A percentile compares a stretch with the other conserved stretches of the same genome.
Evolutionary conservation across 2,113 vertebrate species (phyloP).

Genomic region (Rhynchomys soricoides): DNA sequence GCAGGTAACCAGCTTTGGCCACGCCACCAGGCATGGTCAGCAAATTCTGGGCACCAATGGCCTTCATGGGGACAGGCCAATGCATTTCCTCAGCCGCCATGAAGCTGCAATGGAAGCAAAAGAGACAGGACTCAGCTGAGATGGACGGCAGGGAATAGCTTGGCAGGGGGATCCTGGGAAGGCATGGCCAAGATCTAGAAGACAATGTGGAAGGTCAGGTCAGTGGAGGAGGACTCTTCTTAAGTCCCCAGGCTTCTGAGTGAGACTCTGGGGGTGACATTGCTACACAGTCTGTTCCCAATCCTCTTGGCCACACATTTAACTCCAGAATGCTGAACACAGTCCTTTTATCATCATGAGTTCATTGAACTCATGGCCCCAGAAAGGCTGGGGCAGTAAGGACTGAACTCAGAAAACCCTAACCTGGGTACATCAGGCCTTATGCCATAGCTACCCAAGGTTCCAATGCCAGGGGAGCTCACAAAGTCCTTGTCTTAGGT

Average conservation of each 20-base stretch:
- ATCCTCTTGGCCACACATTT: background rate
- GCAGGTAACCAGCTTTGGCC: constrained; percentile 92
- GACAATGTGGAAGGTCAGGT: too few species aligned
- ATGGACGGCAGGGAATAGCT: background rate
- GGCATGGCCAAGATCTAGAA: background rate
- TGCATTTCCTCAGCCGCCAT: constrained; percentile 91
- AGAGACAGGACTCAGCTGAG: background rate
- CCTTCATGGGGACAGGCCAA: constrained; percentile 97
- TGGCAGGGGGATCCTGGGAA: background rate
- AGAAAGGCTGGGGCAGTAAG: rapidly evolving
- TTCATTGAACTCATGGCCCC: background rate
- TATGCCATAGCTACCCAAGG: background rate
- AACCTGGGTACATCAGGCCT: background rate
- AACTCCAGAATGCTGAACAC: background rate
- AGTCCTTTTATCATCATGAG: background rate
- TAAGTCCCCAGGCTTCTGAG: background rate
- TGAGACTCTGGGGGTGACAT: background rate
- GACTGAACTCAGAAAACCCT: background rate
- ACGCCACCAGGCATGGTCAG: constrained; percentile 98
- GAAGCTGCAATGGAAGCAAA: constrained; percentile 83
- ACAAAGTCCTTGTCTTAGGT: background rate
- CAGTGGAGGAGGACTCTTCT: background rate
- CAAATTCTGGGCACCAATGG: constrained; percentile 98
- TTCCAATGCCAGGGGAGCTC: background rate
- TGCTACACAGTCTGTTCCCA: background rate